Conservation (phyloP, 2,888 invertebrate genomes). For the Cheilosia vernalis region DNA sequence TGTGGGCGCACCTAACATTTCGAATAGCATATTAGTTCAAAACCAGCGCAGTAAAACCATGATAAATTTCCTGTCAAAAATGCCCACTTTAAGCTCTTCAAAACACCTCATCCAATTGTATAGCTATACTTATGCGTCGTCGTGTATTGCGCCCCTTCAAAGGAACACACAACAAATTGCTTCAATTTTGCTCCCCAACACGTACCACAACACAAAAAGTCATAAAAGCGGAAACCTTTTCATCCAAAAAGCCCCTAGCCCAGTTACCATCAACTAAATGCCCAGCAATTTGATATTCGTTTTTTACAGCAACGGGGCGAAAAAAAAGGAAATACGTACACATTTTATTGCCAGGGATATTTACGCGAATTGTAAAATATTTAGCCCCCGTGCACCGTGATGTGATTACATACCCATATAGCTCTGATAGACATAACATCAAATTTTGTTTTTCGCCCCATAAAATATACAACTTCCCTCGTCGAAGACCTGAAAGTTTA, state of each 20-base stretch:
- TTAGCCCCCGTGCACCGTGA: constrained; percentile 39
- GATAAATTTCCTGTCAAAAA: neutral
- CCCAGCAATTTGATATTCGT: constrained; percentile 47
- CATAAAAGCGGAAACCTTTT: constrained; percentile 54
- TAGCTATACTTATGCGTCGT: neutral
- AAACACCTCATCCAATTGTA: constrained; percentile 7
- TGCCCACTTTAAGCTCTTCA: constrained; percentile 8
- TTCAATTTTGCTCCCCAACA: constrained; percentile 21
- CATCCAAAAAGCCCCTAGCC: constrained; percentile 32
- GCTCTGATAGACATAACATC: constrained; percentile 39
- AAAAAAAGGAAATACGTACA: neutral
- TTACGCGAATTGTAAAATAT: constrained; percentile 63
- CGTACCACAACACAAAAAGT: constrained; percentile 39
- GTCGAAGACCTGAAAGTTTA: constrained; percentile 39
- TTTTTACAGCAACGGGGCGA: neutral
- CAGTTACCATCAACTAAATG: constrained; percentile 42
- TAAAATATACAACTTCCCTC: constrained; percentile 34
- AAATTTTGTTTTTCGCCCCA: constrained; percentile 47
- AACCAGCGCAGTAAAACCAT: neutral
- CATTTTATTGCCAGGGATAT: constrained; percentile 59
- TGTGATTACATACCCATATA: constrained; percentile 55
- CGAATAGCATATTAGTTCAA: neutral
- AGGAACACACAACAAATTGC: constrained; percentile 23
- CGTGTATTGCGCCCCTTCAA: neutral
- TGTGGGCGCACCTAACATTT: no score